Conservation (phyloP, 2,113 vertebrate genomes). For the Micromys minutus region DNA sequence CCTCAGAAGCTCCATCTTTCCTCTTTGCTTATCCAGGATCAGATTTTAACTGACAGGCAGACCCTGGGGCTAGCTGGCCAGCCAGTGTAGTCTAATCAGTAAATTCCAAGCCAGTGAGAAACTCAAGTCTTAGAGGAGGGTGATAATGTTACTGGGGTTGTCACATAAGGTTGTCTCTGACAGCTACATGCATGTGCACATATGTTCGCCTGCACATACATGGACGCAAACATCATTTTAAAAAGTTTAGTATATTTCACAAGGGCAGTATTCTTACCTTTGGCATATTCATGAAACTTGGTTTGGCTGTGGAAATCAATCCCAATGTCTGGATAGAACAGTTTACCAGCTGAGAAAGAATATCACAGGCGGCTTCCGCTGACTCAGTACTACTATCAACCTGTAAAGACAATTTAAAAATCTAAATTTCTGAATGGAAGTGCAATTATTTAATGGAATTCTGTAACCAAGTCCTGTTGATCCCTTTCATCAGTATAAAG, state of each 20-base stretch:
- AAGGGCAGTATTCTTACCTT: conserved; percentile 84
- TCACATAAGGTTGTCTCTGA: neutral
- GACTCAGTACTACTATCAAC: conserved; percentile 94
- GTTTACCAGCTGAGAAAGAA: conserved; percentile 95
- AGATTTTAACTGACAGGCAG: neutral
- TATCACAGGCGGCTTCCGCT: conserved; percentile 93
- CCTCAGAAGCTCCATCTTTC: neutral
- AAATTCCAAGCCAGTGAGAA: neutral
- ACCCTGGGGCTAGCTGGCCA: neutral
- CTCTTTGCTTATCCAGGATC: neutral
- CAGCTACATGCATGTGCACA: neutral
- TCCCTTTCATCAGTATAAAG: neutral
- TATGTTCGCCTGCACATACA: too few species aligned
- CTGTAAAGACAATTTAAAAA: conserved; percentile 80
- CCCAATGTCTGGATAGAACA: conserved; percentile 93
- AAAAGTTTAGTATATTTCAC: neutral
- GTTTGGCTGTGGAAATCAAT: conserved; percentile 93
- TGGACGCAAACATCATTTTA: neutral
- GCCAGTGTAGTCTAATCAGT: neutral
- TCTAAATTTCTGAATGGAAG: conserved; percentile 14
- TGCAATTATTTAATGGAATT: conserved; percentile 21
- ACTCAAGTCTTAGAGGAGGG: neutral
- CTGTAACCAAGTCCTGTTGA: neutral
- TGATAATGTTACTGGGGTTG: neutral
- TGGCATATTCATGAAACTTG: conserved; percentile 94